Evolutionary conservation across 2,113 vertebrate species (phyloP).

Genomic region (Grammomys surdaster): DNA sequence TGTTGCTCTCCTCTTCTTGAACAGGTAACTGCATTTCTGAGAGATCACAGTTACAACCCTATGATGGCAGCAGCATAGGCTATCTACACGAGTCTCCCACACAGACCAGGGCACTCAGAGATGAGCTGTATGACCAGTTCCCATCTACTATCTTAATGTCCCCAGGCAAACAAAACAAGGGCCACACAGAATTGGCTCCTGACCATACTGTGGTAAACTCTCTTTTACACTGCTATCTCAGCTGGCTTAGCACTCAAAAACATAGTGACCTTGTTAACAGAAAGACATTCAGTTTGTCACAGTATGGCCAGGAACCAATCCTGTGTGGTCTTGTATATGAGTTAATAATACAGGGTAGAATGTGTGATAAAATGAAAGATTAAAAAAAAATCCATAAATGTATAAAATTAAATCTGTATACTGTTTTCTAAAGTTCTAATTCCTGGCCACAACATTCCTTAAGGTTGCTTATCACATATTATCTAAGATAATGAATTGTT

Average conservation of each 20-base stretch:
- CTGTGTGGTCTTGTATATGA: neutral
- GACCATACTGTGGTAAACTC: neutral
- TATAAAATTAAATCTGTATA: constrained; percentile 18
- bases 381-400: neutral
- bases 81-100: neutral
- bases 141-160: neutral
- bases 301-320: neutral
- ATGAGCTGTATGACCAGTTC: neutral
- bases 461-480: constrained; percentile 33
- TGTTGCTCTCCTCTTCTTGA: neutral
- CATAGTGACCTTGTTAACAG: neutral
- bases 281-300: neutral
- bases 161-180: neutral
- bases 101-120: neutral
- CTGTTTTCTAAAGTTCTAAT: neutral
- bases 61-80: neutral
- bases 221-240: neutral
- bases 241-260: neutral
- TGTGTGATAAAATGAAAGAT: neutral
- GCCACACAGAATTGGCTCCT: neutral
- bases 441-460: neutral
- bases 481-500: constrained; percentile 22
- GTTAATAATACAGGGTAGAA: neutral
- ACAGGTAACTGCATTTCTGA: neutral
- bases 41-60: neutral